Evolutionary conservation across 2,113 vertebrate species (phyloP), one percentile per base, ranked within the genome.

Genomic region (Psammodynastes pulverulentus): DNA sequence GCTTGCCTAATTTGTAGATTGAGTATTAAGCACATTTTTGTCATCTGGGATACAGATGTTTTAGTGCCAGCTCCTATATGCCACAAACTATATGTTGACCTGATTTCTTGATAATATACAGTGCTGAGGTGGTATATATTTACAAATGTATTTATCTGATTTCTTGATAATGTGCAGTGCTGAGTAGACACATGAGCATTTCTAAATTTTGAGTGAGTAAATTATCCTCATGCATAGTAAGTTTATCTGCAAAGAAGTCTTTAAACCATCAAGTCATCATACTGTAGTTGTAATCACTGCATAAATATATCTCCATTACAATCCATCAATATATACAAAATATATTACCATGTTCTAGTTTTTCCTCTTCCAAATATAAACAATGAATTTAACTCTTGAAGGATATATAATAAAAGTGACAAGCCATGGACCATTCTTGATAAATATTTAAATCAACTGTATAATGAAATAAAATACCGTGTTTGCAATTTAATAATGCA

Each of bases 401-500:
- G 15, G 67, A 45, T 52, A 56, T 26, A 21, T 39, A 56, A 52
- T 52, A 7, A 88, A 24, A 39, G 13, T 53, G 49, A 23, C 26
- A 91, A 95, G 92, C 90, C 93, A 94, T 53, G 89, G 93, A 86
- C 92, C 51, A 49, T 93, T 43, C 34, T 29, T 91, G 95, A 90
- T 91, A 93, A 90, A 34, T 91, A 85, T 93, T 92, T 94, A 89
- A 92, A 93, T 95, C 45, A 97, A 26, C 72, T 91, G 90, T 84
- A 79, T 0, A 53, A 94, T 96, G 93, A 93, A 93, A 85, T 93
- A 92, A 0, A 0, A 92, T 93, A 89, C 15, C 23, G 1, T 94
- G 89, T 94, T 87, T 92, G n/a, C 86, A 91, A 94, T 95, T 96
- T 89, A 86, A 89, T 92, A 12, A 84, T 89, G 84, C 93, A 89